These are phyloP conservation scores for Solenopsis invicta DNA, from an alignment of 1,140 invertebrate genomes.

Conservation along the genomic window DNA sequence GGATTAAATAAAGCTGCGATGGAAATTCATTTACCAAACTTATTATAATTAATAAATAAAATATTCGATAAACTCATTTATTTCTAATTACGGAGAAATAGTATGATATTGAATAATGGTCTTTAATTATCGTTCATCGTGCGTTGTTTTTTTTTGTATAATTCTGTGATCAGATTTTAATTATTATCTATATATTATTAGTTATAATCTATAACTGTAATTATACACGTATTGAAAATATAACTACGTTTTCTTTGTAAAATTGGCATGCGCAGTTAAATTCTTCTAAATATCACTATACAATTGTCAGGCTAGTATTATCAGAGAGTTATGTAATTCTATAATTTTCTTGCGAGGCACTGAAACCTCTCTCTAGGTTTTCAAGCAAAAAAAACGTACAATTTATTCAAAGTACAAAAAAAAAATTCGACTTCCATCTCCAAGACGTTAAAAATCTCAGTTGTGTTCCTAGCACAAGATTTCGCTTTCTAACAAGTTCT, in stretches of 20 bases:
- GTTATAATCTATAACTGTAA: not conserved
- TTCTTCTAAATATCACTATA: not conserved
- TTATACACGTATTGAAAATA: not conserved
- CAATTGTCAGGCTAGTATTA: not conserved
- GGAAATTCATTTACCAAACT: not conserved
- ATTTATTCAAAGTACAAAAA: not conserved
- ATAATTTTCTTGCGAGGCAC: not conserved
- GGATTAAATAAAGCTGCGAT: not conserved
- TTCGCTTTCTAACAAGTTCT: not conserved
- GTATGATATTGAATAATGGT: not conserved
- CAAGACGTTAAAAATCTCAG: not conserved
- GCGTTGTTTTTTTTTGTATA: not conserved
- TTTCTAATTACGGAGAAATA: not conserved
- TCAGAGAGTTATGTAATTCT: not conserved
- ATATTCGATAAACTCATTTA: not conserved
- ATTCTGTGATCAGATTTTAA: slow-evolving; percentile 13
- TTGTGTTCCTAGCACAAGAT: not conserved
- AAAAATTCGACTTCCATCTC: not conserved
- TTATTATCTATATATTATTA: not conserved
- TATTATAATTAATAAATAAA: not conserved
- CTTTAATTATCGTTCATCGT: slow-evolving; percentile 7
- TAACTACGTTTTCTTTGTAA: not conserved
- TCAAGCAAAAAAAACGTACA: not conserved
- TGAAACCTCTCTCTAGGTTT: not conserved
- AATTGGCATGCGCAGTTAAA: not conserved